Percentiles rank a stretch among this genome's conserved stretches.
Conservation (phyloP, 1,140 invertebrate genomes). For the Euura saliciscinereae region DNA sequence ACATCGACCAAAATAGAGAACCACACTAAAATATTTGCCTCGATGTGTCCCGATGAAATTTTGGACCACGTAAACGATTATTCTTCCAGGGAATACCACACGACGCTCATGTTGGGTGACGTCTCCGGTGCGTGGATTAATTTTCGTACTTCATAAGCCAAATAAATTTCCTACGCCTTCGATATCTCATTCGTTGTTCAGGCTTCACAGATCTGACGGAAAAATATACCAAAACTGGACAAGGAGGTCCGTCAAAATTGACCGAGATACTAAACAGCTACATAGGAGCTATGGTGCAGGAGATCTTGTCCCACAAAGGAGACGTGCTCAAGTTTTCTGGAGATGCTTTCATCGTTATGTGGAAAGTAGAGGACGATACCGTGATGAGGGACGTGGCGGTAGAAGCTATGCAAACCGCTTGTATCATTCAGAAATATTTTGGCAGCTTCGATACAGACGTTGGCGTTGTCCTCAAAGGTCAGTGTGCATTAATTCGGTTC, state of each 20-base stretch:
- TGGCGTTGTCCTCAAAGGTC: slow-evolving; percentile 63
- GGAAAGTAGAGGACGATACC: slow-evolving; percentile 60
- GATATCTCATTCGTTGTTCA: slow-evolving; percentile 27
- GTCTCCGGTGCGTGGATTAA: slow-evolving; percentile 58
- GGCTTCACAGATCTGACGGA: slow-evolving; percentile 70
- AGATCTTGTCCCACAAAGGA: slow-evolving; percentile 66
- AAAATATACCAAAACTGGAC: slow-evolving; percentile 65
- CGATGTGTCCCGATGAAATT: slow-evolving; percentile 69
- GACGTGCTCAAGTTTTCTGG: slow-evolving; percentile 73
- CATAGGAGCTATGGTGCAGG: slow-evolving; percentile 70
- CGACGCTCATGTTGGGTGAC: slow-evolving; percentile 67
- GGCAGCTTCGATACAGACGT: slow-evolving; percentile 66
- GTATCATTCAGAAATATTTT: slow-evolving; percentile 69
- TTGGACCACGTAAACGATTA: slow-evolving; percentile 63
- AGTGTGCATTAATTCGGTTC: neutral
- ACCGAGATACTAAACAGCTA: slow-evolving; percentile 70
- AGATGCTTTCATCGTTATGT: slow-evolving; percentile 70
- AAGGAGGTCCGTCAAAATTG: slow-evolving; percentile 67
- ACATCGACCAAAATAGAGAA: slow-evolving; percentile 28
- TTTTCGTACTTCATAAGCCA: neutral
- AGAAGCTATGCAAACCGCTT: slow-evolving; percentile 66
- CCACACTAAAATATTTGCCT: slow-evolving; percentile 64
- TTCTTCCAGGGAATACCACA: slow-evolving; percentile 59
- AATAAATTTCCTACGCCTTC: slow-evolving; percentile 4
- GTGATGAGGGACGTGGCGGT: slow-evolving; percentile 65